Conservation (phyloP, 2,113 vertebrate genomes). For the Pteronura brasiliensis region DNA sequence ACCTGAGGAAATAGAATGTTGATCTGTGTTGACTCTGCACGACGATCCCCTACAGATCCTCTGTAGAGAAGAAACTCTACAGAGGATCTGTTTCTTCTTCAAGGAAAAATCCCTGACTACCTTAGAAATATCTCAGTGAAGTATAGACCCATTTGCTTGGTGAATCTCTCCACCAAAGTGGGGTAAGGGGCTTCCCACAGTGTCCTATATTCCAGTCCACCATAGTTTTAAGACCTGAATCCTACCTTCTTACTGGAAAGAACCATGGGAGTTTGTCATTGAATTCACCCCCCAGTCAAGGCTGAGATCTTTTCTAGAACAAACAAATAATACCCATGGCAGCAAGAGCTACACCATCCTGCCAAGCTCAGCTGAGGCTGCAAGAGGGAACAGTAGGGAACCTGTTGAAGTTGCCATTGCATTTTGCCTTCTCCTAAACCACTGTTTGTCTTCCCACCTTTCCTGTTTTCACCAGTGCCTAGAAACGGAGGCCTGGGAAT, state of each 20-base stretch:
- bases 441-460: background rate
- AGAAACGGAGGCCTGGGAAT: background rate
- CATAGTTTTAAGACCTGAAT: background rate
- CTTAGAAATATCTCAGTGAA: background rate
- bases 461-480: background rate
- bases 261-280: background rate
- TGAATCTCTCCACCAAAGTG: background rate
- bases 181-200: too few relatives aligned
- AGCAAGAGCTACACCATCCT: too few relatives aligned
- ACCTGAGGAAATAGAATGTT: background rate
- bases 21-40: background rate
- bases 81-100: background rate
- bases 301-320: background rate
- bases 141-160: background rate
- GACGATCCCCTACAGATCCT: background rate
- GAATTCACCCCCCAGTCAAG: background rate
- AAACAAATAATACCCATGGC: background rate
- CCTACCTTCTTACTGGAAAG: background rate
- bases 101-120: background rate
- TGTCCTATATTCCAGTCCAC: background rate
- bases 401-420: background rate
- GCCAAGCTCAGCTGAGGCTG: fast-evolving
- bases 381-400: background rate
- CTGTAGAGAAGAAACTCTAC: background rate
- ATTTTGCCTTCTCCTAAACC: background rate